Conservation (phyloP, 2,888 invertebrate species). For the Acleris sparsana region DNA sequence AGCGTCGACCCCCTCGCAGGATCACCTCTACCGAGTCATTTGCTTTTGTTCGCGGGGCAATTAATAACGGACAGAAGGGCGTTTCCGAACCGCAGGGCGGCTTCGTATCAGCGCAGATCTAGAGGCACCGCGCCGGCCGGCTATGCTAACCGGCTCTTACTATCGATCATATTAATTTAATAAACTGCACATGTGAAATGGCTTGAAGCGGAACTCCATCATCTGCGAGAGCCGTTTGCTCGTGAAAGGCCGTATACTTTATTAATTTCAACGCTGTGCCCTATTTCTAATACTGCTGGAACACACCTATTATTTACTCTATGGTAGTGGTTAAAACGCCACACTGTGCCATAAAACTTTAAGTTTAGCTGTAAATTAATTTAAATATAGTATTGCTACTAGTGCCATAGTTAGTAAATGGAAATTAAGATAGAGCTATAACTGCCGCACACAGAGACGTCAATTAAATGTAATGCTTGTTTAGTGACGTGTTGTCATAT, state of each 20-base stretch:
- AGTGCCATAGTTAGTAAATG: no score
- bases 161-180: constrained; percentile 73
- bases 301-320: constrained; percentile 25
- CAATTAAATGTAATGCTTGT: no score
- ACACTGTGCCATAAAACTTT: no score
- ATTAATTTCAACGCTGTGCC: constrained; percentile 41
- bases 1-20: constrained; percentile 78
- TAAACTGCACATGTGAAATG: constrained; percentile 58
- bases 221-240: constrained; percentile 39
- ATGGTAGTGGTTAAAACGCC: constrained; percentile 1
- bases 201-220: constrained; percentile 41
- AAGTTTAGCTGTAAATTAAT: no score
- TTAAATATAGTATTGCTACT: no score
- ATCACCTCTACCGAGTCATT: constrained; percentile 82
- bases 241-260: constrained; percentile 39
- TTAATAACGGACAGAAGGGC: constrained; percentile 81
- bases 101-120: constrained; percentile 79
- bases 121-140: constrained; percentile 55
- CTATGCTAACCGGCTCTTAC: constrained; percentile 55
- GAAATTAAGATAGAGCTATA: no score
- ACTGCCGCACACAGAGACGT: no score
- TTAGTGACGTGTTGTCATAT: no score
- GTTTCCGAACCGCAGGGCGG: constrained; percentile 74
- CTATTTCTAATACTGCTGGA: constrained; percentile 27
- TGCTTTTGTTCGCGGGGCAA: constrained; percentile 82